A percentile compares a stretch with the other conserved stretches of the same genome.
Evolutionary conservation across 2,797 vertebrate species (phyloP).

Genomic region (Carduelis carduelis): DNA sequence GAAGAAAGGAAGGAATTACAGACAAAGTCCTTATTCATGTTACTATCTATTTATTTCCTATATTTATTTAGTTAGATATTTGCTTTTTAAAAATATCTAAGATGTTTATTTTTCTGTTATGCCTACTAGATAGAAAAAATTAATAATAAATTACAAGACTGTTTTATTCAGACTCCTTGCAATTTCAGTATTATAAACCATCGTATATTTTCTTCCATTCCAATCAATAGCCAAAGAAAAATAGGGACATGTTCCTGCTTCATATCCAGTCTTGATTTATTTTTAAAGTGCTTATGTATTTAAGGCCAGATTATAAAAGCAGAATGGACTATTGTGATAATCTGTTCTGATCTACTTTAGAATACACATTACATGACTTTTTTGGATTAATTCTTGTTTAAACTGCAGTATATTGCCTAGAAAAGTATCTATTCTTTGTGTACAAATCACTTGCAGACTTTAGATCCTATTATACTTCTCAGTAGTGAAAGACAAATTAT

Average conservation of each 20-base stretch:
- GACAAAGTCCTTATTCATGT: not conserved
- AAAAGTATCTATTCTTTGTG: constrained; percentile 15
- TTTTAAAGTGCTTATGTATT: constrained; percentile 46
- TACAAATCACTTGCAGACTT: constrained; percentile 19
- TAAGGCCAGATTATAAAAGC: constrained; percentile 31
- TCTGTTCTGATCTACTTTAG: constrained; percentile 58
- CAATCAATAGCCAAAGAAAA: not conserved
- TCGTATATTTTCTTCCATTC: not conserved
- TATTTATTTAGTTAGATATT: not conserved
- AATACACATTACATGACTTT: constrained; percentile 39
- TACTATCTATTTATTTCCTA: not conserved
- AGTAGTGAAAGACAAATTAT: not conserved
- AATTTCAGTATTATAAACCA: not conserved
- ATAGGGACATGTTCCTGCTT: not conserved
- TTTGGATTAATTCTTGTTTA: constrained; percentile 49
- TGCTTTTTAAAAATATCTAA: not conserved
- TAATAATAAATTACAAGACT: not conserved
- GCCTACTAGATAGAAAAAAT: not conserved
- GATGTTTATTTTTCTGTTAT: not conserved
- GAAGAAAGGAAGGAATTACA: not conserved
- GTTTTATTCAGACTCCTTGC: not conserved
- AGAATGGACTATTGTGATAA: constrained; percentile 33
- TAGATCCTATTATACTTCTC: constrained; percentile 20
- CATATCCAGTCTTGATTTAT: constrained; percentile 8
- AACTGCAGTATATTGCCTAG: constrained; percentile 27